Base-by-base conservation (phyloP, 2,797 vertebrate species). In the Microchirus variegatus region DNA sequence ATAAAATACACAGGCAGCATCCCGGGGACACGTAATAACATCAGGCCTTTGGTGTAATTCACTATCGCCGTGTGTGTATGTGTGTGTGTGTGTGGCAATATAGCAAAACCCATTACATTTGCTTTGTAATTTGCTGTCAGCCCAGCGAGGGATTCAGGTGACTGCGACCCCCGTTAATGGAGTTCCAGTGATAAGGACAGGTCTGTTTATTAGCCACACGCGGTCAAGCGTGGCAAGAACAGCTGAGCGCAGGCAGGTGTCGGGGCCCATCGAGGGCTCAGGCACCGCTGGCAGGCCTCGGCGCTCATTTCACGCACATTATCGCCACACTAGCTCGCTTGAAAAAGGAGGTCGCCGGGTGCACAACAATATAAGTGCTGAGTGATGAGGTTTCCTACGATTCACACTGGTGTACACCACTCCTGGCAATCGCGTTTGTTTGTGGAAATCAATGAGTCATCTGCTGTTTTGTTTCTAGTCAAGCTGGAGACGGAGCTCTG, bases 241-340 rank as follows among this genome's bases (percentile, higher is more conserved):
- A 92, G 90, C 91, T 92, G 91, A 92, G 89, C 81, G 77, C 70
- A 59, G 89, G 90, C 90, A 91, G 92, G 91, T 93, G 90, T 85
- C 62, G 61, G 60, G 60, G 66, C 70, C 81, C 73, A 58, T 70
- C 69, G 37, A 85, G 80, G 59, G 76, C 81, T 70, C 72, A 68
- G 89, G 87, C 90, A 85, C 89, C 82, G 73, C 89, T 91, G 90
- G 87, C 84, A 70, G 79, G 83, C 73, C 75, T 59, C 65, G 59
- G 69, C 71, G 54, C 77, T 92, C 84, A 91, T 92, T 92, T 92
- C 92, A 93, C 80, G 91, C 90, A 79, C 71, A 78, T 92, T 91
- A 93, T 78, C 76, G 73, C 66, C 81, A 80, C 86, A 79, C 78
- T 77, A 60, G 77, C 86, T 47, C 50, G 57, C 79, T 73, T 59